These are phyloP conservation scores for Tetheella fluctuosa DNA, from an alignment of 2,888 invertebrate genomes.

Conservation along the genomic window DNA sequence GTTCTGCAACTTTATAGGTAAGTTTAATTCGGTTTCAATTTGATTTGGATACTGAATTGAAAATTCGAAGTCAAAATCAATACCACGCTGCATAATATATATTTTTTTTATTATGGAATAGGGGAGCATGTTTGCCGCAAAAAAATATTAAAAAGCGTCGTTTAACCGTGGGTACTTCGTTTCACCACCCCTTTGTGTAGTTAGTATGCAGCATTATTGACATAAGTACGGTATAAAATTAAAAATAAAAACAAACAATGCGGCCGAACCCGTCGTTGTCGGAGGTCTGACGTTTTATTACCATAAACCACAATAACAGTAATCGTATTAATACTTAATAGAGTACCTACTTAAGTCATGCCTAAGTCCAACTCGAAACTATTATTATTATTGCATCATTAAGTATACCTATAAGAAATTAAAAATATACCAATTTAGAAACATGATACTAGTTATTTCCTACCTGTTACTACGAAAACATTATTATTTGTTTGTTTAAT, in stretches of 20 bases:
- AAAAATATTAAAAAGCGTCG: slow-evolving; percentile 49
- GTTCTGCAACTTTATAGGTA: no score
- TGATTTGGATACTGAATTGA: no score
- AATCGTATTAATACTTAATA: slow-evolving; percentile 37
- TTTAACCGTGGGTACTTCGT: slow-evolving; percentile 42
- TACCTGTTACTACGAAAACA: no score
- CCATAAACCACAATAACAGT: slow-evolving; percentile 40
- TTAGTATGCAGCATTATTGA: slow-evolving; percentile 49
- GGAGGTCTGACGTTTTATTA: slow-evolving; percentile 47
- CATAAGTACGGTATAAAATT: slow-evolving; percentile 53
- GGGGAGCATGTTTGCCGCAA: slow-evolving; percentile 34
- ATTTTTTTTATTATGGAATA: not conserved
- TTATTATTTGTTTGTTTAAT: slow-evolving; percentile 18
- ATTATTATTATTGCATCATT: no score
- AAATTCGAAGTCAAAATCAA: not conserved
- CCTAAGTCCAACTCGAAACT: no score
- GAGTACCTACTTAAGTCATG: no score
- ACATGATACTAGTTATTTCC: no score
- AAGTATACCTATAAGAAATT: no score
- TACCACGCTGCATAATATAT: not conserved
- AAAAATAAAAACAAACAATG: slow-evolving; percentile 61
- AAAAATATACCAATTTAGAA: no score
- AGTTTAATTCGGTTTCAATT: no score
- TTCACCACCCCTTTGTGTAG: slow-evolving; percentile 61
- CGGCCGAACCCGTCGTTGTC: slow-evolving; percentile 30